Conservation (phyloP, 1,140 invertebrate genomes). For the Popillia japonica region DNA sequence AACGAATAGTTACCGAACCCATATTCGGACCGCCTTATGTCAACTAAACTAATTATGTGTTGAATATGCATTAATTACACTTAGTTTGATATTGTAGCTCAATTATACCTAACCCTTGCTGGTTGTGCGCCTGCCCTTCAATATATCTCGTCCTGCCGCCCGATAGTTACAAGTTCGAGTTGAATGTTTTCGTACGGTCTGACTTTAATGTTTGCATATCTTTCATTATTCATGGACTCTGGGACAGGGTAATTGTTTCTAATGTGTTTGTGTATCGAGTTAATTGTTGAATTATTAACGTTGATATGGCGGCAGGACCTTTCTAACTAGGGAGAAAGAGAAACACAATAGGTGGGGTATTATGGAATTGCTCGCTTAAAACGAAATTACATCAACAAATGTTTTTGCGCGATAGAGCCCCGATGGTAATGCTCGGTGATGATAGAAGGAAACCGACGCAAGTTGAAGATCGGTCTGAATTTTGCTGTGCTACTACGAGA, state of each 20-base stretch:
- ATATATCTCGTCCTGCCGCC: conserved; percentile 52
- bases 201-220: conserved; percentile 38
- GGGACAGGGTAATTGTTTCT: conserved; percentile 37
- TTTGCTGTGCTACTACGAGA: not conserved
- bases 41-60: no score
- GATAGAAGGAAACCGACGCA: not conserved
- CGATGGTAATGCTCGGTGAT: not conserved
- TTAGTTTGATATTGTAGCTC: conserved; percentile 16
- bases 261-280: conserved; percentile 40
- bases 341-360: not conserved
- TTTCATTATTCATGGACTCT: conserved; percentile 37
- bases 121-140: conserved; percentile 46
- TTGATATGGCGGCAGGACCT: conserved; percentile 22
- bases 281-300: conserved; percentile 41
- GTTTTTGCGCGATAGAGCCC: conserved; percentile 3
- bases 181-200: conserved; percentile 37
- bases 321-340: not conserved
- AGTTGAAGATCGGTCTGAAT: conserved; percentile 27
- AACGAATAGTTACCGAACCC: no score
- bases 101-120: conserved; percentile 17
- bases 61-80: no score
- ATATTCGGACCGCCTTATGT: no score
- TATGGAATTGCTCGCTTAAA: conserved; percentile 15
- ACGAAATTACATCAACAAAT: conserved; percentile 19
- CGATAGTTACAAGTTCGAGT: conserved; percentile 46